Evolutionary conservation across 2,888 invertebrate species (phyloP).

Genomic region (Clitarchus hookeri): DNA sequence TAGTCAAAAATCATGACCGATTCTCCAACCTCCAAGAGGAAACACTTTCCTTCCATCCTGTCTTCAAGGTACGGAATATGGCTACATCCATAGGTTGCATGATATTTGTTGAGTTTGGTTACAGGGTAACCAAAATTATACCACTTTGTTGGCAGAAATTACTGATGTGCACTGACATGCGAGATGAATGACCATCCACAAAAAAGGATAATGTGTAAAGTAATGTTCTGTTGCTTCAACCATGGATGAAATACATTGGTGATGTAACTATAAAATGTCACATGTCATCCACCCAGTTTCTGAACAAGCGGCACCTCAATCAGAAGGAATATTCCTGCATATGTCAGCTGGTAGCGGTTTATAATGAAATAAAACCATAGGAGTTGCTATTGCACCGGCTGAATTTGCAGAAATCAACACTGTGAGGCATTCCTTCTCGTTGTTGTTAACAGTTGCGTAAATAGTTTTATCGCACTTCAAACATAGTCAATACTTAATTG

Average conservation of each 20-base stretch:
- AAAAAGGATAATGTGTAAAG: slow-evolving; percentile 4
- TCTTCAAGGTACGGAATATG: not conserved
- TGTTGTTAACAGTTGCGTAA: too few relatives aligned
- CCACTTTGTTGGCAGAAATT: not conserved
- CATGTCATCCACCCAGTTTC: not conserved
- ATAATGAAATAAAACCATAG: not conserved
- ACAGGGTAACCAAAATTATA: not conserved
- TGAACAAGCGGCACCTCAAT: not conserved
- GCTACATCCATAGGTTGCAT: slow-evolving; percentile 4
- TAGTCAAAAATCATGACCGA: not conserved
- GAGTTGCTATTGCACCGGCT: too few relatives aligned
- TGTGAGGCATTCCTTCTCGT: too few relatives aligned
- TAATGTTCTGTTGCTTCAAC: not conserved
- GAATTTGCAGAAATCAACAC: too few relatives aligned
- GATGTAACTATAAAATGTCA: not conserved
- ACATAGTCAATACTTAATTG: too few relatives aligned
- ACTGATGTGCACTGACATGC: not conserved
- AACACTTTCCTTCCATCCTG: not conserved
- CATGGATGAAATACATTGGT: slow-evolving; percentile 4
- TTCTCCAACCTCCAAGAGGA: not conserved
- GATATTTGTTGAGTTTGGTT: not conserved
- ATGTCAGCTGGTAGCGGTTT: not conserved
- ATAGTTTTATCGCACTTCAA: too few relatives aligned
- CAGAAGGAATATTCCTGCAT: not conserved
- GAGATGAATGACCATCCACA: not conserved